These are phyloP conservation scores for Andrena marginata DNA, from an alignment of 2,888 invertebrate genomes.

Conservation along the genomic window DNA sequence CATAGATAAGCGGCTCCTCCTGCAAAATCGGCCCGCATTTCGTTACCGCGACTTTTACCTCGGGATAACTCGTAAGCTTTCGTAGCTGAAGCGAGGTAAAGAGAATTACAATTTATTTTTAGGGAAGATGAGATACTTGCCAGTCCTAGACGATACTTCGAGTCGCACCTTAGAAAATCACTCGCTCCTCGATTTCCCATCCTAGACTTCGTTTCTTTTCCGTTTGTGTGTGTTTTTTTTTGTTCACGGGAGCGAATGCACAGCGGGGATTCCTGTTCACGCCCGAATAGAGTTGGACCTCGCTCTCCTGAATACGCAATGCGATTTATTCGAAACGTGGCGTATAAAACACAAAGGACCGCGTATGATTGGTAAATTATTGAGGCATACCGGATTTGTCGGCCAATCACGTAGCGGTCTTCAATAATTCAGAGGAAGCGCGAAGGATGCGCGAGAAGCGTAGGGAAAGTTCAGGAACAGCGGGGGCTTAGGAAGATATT, in stretches of 20 bases:
- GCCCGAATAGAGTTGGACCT: conserved; percentile 80
- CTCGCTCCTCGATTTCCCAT: conserved; percentile 32
- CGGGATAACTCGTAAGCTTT: not conserved
- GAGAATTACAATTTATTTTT: not conserved
- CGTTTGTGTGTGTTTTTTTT: conserved; percentile 17
- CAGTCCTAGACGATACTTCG: conserved; percentile 77
- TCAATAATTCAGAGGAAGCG: conserved; percentile 82
- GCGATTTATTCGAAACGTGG: conserved; percentile 83
- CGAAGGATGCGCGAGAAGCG: conserved; percentile 63
- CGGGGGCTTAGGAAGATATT: conserved; percentile 46
- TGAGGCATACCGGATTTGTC: conserved; percentile 81
- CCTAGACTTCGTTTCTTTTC: conserved; percentile 35
- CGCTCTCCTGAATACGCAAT: conserved; percentile 85
- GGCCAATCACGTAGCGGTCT: conserved; percentile 84
- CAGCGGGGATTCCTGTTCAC: conserved; percentile 72
- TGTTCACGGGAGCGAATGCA: conserved; percentile 42
- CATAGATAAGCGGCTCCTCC: conserved; percentile 60
- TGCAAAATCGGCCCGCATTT: conserved; percentile 45
- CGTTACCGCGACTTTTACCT: conserved; percentile 21
- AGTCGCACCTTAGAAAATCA: conserved; percentile 65
- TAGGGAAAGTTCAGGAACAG: conserved; percentile 37
- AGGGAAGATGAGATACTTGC: conserved; percentile 60
- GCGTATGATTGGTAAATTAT: conserved; percentile 85
- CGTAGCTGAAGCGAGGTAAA: not conserved
- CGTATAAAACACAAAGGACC: conserved; percentile 82